phyloP scores from a whole-genome alignment of 1,140 invertebrate genomes.

The Zaprionus ornatus region DNA sequence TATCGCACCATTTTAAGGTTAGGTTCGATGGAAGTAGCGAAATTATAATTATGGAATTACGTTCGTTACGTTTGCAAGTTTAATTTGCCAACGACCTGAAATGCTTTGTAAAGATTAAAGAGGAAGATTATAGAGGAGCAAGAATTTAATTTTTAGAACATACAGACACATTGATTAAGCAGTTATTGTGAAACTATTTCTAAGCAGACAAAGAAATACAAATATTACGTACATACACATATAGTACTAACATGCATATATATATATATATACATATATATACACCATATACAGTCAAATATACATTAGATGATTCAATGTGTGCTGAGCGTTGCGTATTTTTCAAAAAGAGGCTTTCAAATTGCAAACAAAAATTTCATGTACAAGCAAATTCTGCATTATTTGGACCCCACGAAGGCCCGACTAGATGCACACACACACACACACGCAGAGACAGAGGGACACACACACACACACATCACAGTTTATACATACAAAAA shows the following conservation, averaged over 20 bases:
- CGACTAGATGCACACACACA: slow-evolving; percentile 25
- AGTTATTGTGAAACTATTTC: slow-evolving; percentile 54
- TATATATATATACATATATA: slow-evolving; percentile 50
- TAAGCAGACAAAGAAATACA: slow-evolving; percentile 52
- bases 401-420: slow-evolving; percentile 16
- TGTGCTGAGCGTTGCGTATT: slow-evolving; percentile 35
- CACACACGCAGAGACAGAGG: slow-evolving; percentile 30
- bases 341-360: slow-evolving; percentile 34
- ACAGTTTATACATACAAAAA: slow-evolving; percentile 57
- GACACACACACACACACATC: slow-evolving; percentile 37
- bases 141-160: slow-evolving; percentile 32
- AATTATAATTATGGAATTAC: slow-evolving; percentile 41
- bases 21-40: slow-evolving; percentile 52
- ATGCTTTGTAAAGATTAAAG: slow-evolving; percentile 65
- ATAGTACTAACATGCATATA: slow-evolving; percentile 41
- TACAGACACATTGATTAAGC: slow-evolving; percentile 35
- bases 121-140: neutral
- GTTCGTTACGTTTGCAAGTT: slow-evolving; percentile 8
- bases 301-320: slow-evolving; percentile 31
- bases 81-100: slow-evolving; percentile 73
- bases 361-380: slow-evolving; percentile 30
- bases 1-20: slow-evolving; percentile 55
- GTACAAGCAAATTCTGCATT: slow-evolving; percentile 29
- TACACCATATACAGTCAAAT: slow-evolving; percentile 43
- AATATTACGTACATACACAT: slow-evolving; percentile 37